Conservation (phyloP, 1,140 invertebrate genomes). For the Halesus radiatus region DNA sequence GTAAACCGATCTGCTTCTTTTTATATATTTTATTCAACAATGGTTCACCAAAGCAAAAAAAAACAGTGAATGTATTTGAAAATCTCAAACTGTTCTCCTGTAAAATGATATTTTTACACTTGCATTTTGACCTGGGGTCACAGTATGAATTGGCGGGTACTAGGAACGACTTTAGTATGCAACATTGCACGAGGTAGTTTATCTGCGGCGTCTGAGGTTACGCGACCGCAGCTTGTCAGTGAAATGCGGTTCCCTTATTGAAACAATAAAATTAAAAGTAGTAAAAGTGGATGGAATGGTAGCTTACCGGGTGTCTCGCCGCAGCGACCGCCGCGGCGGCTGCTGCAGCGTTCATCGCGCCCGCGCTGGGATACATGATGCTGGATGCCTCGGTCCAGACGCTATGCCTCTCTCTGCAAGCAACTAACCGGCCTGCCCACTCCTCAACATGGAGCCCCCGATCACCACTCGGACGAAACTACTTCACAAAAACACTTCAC, state of each 20-base stretch:
- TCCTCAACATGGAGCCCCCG: background rate
- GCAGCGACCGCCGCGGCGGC: slow-evolving; percentile 70
- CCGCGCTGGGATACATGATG: slow-evolving; percentile 69
- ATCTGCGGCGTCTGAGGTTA: too few species aligned
- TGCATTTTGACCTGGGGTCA: too few species aligned
- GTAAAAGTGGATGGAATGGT: background rate
- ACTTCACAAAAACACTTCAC: background rate
- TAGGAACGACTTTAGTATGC: too few species aligned
- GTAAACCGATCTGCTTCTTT: too few species aligned
- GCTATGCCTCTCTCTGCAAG: background rate
- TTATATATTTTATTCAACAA: too few species aligned
- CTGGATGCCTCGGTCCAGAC: slow-evolving; percentile 24
- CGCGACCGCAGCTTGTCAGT: too few species aligned
- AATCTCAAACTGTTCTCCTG: too few species aligned
- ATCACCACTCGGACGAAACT: background rate
- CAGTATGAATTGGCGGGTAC: too few species aligned
- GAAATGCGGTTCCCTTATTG: background rate
- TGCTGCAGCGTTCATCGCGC: slow-evolving; percentile 70
- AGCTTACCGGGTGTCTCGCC: slow-evolving; percentile 69
- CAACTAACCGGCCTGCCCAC: background rate
- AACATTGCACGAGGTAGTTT: too few species aligned
- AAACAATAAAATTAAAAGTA: background rate
- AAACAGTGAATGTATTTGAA: too few species aligned
- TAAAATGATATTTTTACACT: too few species aligned
- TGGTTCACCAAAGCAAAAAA: too few species aligned